Evolutionary conservation across 2,888 invertebrate species (phyloP), one percentile per base, ranked within the genome.

Genomic region (Dynastes maya): DNA sequence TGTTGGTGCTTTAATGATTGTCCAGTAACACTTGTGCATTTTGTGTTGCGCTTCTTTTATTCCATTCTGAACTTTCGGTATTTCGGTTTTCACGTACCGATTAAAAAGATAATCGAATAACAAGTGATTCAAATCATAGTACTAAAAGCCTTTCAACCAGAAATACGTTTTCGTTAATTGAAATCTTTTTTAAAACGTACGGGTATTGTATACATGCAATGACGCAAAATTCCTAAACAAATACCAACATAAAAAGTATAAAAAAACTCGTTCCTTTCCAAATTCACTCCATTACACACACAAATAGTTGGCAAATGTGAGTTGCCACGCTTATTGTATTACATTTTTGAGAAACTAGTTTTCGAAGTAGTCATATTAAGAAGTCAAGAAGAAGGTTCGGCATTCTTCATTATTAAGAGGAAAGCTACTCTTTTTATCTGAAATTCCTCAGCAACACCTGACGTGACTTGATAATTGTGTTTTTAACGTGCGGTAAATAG

Each of bases 301-400:
- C 27, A 70, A 70, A 70, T 53, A 51, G 29, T 53, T 51, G 29
- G 70, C 70, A 53, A 70, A 70, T 70, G 32, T 55, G 53, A 70
- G 32, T 53, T 32, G 53, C 53, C 32, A n/a, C 16, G 32, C 8
- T 32, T 70, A n/a, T 53, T 70, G 53, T 32, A 49, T n/a, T 9
- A 70, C n/a, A n/a, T 53, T 32, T 6, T 27, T 8, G 29, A 53
- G 29, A 70, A 70, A 70, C 70, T 53, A 53, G 70, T 70, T 70
- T 70, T 70, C 53, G 29, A 53, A 53, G 53, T 32, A 32, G 70
- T n/a, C n/a, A 67, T 67, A 70, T 70, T 70, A 70, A 70, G 13
- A 53, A 32, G 55, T n/a, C 5, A 58, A 67, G 65, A 67, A 45
- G 63, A 32, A 37, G 29, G 22, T 61, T 3, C 27, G 5, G 40